phyloP scores from a whole-genome alignment of 2,888 invertebrate species.

The Palloptera scutellata region DNA sequence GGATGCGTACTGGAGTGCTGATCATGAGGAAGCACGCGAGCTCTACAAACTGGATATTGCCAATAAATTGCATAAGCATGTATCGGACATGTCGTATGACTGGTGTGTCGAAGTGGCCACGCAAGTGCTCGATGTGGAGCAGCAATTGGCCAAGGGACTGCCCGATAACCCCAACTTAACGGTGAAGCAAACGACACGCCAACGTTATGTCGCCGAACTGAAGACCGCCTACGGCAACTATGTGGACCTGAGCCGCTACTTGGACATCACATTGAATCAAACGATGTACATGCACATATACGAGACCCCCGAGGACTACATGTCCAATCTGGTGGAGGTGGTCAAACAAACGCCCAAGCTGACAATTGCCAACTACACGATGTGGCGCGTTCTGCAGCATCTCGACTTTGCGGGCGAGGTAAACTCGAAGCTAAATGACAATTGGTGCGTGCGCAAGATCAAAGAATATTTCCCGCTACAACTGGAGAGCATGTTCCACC shows the following conservation, averaged over 20 bases:
- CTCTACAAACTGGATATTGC: slow-evolving; percentile 45
- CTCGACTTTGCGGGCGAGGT: slow-evolving; percentile 50
- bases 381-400: slow-evolving; percentile 56
- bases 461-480: slow-evolving; percentile 55
- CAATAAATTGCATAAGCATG: slow-evolving; percentile 48
- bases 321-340: slow-evolving; percentile 53
- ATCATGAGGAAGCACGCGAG: slow-evolving; percentile 42
- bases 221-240: slow-evolving; percentile 54
- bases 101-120: slow-evolving; percentile 52
- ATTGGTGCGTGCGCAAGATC: slow-evolving; percentile 53
- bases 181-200: slow-evolving; percentile 51
- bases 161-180: slow-evolving; percentile 50
- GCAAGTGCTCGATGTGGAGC: slow-evolving; percentile 54
- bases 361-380: slow-evolving; percentile 59
- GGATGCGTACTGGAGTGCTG: slow-evolving; percentile 45
- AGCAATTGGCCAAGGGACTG: slow-evolving; percentile 53
- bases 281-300: slow-evolving; percentile 54
- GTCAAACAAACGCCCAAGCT: slow-evolving; percentile 53
- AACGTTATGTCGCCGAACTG: slow-evolving; percentile 49
- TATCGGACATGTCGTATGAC: slow-evolving; percentile 47
- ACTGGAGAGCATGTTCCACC: slow-evolving; percentile 55
- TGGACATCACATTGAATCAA: slow-evolving; percentile 55
- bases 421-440: slow-evolving; percentile 39
- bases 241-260: slow-evolving; percentile 56
- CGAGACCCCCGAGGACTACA: slow-evolving; percentile 55